phyloP scores from a whole-genome alignment of 1,140 invertebrate genomes.

The Metopolophium dirhodum region DNA sequence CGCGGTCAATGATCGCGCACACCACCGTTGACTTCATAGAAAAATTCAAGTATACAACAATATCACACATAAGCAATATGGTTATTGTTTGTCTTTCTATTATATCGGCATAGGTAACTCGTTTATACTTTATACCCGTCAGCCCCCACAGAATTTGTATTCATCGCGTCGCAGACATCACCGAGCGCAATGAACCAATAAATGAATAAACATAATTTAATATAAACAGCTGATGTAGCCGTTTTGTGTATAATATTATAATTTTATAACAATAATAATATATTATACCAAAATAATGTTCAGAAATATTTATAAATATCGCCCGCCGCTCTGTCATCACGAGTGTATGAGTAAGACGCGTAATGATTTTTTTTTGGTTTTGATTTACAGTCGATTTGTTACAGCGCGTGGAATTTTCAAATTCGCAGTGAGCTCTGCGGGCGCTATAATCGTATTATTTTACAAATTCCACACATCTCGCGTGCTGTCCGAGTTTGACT shows the following conservation, averaged over 20 bases:
- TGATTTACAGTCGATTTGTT: not conserved
- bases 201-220: not conserved
- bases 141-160: constrained; percentile 34
- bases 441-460: too few species aligned
- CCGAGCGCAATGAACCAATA: constrained; percentile 19
- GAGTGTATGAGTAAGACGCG: not conserved
- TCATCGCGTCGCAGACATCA: not conserved
- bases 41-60: constrained; percentile 4
- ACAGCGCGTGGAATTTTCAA: not conserved
- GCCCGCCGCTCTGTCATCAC: not conserved
- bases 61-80: constrained; percentile 8
- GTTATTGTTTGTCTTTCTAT: constrained; percentile 48
- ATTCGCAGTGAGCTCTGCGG: not conserved
- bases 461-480: not conserved
- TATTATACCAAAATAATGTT: not conserved
- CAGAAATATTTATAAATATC: not conserved
- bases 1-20: constrained; percentile 36
- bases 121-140: not conserved
- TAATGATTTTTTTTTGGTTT: not conserved
- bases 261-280: not conserved
- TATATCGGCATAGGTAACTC: not conserved
- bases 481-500: not conserved
- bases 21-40: not conserved
- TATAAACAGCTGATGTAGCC: constrained; percentile 12
- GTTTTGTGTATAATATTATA: not conserved